Percentiles rank a stretch among this genome's conserved stretches.
Conservation (phyloP, 2,888 invertebrate species). For the Hirtodrosophila trivittata region DNA sequence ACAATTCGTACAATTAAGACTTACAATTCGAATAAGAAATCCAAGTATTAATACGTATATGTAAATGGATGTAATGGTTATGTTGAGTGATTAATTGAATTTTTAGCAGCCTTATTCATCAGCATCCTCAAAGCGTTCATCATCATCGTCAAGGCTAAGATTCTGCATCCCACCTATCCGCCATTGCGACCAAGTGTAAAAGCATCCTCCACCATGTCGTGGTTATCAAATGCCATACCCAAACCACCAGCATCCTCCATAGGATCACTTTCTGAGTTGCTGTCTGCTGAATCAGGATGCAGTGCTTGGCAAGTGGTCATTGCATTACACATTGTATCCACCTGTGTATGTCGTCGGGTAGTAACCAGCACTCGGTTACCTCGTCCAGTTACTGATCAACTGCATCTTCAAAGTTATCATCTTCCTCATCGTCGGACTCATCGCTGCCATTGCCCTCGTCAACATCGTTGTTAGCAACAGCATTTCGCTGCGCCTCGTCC, state of each 20-base stretch:
- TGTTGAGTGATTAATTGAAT: conserved; percentile 37
- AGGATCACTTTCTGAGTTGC: conserved; percentile 82
- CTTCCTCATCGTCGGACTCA: conserved; percentile 80
- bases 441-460: conserved; percentile 77
- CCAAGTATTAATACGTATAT: conserved; percentile 62
- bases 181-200: conserved; percentile 63
- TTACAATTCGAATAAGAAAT: conserved; percentile 60
- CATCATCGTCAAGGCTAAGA: conserved; percentile 80
- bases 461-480: conserved; percentile 56
- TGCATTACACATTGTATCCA: conserved; percentile 89
- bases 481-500: conserved; percentile 41
- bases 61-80: conserved; percentile 35
- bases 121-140: conserved; percentile 83
- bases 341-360: conserved; percentile 87
- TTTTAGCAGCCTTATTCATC: conserved; percentile 71
- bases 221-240: conserved; percentile 62
- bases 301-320: conserved; percentile 91
- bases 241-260: conserved; percentile 80
- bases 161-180: conserved; percentile 79
- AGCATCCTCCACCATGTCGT: conserved; percentile 62
- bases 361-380: conserved; percentile 89
- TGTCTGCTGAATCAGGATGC: conserved; percentile 90
- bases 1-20: conserved; percentile 54
- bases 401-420: conserved; percentile 77
- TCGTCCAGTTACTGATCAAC: conserved; percentile 83